Percentiles rank a stretch among this genome's conserved stretches.
Conservation (phyloP, 2,888 invertebrate species). For the Archips crataeganus region DNA sequence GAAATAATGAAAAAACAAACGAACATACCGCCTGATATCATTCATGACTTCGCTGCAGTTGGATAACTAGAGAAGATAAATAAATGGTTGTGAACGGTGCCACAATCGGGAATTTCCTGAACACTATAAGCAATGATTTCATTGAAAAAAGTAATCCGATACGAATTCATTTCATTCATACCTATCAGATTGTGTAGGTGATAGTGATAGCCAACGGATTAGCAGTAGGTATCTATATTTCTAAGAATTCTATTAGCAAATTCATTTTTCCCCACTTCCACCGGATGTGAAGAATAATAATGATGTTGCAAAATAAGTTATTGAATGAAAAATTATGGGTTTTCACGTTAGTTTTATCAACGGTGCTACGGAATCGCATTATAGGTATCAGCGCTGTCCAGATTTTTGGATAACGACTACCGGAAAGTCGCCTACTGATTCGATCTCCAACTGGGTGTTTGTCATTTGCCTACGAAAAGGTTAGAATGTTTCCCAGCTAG, state of each 20-base stretch:
- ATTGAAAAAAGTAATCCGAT: neutral
- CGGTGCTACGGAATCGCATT: neutral
- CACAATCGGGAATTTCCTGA: neutral
- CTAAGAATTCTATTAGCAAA: neutral
- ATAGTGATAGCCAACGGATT: constrained; percentile 7
- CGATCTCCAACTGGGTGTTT: neutral
- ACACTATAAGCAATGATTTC: neutral
- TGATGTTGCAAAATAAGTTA: neutral
- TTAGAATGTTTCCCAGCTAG: too few species aligned
- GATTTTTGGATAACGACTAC: neutral
- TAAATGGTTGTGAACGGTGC: neutral
- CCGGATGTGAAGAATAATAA: constrained; percentile 1
- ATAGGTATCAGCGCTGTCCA: neutral
- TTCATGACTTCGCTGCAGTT: too few species aligned
- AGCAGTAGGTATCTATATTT: neutral
- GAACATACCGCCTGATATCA: too few species aligned
- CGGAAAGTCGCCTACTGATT: neutral
- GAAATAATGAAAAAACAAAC: too few species aligned
- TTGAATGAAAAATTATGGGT: neutral
- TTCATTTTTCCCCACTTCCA: neutral
- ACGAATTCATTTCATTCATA: constrained; percentile 18
- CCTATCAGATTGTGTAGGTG: neutral
- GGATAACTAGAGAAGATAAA: neutral
- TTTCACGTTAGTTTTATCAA: neutral
- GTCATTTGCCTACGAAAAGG: too few species aligned